Evolutionary conservation across 2,888 invertebrate genomes (phyloP).

Genomic region (Heteromyza rotundicornis): DNA sequence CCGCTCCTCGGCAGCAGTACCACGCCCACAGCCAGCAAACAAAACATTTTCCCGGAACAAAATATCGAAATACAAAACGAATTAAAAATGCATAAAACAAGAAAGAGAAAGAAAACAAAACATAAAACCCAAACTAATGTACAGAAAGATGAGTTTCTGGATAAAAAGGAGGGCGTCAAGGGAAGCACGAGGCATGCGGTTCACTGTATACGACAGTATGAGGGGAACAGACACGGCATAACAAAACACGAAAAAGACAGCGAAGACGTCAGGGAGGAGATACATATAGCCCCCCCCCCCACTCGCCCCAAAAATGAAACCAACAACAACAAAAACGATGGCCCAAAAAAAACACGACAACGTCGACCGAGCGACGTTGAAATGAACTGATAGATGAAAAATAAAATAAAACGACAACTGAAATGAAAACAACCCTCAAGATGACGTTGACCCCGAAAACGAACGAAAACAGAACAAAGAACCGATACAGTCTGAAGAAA

Average conservation of each 20-base stretch:
- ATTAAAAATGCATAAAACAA: background rate
- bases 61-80: background rate
- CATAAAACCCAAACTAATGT: too few relatives aligned
- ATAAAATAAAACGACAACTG: background rate
- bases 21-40: too few relatives aligned
- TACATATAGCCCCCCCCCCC: background rate
- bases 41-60: background rate
- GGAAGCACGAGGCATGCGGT: too few relatives aligned
- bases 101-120: too few relatives aligned
- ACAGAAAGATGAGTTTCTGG: too few relatives aligned
- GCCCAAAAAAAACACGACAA: background rate
- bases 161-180: too few relatives aligned
- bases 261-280: background rate
- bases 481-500: background rate
- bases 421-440: conserved; percentile 49
- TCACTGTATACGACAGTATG: too few relatives aligned
- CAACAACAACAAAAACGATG: background rate
- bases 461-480: conserved; percentile 33
- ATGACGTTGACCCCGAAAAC: conserved; percentile 59
- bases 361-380: background rate
- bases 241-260: too few relatives aligned
- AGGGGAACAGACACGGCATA: too few relatives aligned
- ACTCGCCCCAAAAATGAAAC: background rate
- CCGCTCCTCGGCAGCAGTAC: too few relatives aligned
- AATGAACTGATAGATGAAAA: background rate